A percentile compares a stretch with the other conserved stretches of the same genome.
These are phyloP conservation scores for Steatornis caripensis DNA, from an alignment of 2,113 vertebrate genomes.

Conservation along the genomic window DNA sequence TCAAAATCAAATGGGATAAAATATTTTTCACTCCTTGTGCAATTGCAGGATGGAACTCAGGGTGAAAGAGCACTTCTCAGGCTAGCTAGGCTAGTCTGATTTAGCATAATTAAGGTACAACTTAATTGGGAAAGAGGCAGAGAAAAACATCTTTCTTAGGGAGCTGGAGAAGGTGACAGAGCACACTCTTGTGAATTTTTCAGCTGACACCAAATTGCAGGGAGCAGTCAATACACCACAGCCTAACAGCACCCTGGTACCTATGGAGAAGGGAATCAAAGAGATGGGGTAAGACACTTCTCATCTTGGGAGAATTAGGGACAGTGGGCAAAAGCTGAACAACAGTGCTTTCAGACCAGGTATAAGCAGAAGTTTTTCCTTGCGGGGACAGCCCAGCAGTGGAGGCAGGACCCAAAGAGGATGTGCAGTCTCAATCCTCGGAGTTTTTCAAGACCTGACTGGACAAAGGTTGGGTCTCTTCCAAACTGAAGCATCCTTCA, in stretches of 20 bases:
- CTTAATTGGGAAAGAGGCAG: not conserved
- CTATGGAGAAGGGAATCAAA: not conserved
- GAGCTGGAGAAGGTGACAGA: not conserved
- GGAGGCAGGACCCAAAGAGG: not conserved
- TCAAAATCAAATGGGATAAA: not conserved
- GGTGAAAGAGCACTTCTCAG: not conserved
- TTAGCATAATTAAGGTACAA: not conserved
- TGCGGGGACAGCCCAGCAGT: not conserved
- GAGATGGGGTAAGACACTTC: accelerated
- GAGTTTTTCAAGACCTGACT: not conserved
- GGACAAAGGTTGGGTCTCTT: not conserved
- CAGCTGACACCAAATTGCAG: not conserved
- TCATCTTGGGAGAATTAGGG: not conserved
- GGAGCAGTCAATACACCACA: not conserved
- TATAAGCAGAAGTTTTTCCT: not conserved
- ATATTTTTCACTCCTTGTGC: not conserved
- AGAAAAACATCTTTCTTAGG: not conserved
- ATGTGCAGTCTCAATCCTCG: not conserved
- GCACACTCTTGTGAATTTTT: not conserved
- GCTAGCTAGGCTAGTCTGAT: not conserved
- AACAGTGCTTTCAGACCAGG: not conserved
- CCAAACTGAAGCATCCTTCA: not conserved
- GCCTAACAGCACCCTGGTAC: not conserved
- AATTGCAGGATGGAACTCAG: not conserved
- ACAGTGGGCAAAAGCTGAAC: not conserved